phyloP scores from a whole-genome alignment of 2,113 vertebrate species.

The Guaruba guarouba region DNA sequence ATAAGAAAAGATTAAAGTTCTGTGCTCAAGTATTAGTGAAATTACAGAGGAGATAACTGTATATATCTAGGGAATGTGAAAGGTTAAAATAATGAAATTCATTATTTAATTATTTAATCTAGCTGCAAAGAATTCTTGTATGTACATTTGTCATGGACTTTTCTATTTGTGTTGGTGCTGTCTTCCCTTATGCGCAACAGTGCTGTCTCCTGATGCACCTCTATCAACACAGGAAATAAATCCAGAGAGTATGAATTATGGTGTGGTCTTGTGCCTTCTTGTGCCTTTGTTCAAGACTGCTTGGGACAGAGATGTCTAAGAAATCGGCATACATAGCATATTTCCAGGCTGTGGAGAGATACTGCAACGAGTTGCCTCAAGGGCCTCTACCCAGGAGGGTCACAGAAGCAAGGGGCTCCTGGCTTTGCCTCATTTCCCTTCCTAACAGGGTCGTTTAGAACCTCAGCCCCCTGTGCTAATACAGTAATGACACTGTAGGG shows the following conservation, averaged over 20 bases:
- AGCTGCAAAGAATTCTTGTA: background rate
- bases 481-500: background rate
- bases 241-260: background rate
- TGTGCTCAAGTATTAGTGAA: background rate
- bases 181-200: background rate
- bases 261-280: background rate
- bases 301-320: background rate
- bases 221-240: background rate
- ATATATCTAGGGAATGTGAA: background rate
- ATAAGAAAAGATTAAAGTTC: background rate
- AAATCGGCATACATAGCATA: background rate
- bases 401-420: fast-evolving
- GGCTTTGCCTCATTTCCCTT: background rate
- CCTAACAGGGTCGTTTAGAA: background rate
- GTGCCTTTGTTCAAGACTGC: background rate
- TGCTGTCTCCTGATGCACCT: background rate
- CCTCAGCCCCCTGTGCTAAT: background rate
- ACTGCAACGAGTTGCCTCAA: background rate
- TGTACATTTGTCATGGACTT: background rate
- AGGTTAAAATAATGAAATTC: background rate
- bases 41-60: background rate
- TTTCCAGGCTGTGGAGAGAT: background rate
- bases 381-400: too few species aligned
- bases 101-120: background rate
- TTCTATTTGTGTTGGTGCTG: background rate